These are phyloP conservation scores for Nesoenas mayeri DNA, from an alignment of 2,113 vertebrate species.

Conservation along the genomic window DNA sequence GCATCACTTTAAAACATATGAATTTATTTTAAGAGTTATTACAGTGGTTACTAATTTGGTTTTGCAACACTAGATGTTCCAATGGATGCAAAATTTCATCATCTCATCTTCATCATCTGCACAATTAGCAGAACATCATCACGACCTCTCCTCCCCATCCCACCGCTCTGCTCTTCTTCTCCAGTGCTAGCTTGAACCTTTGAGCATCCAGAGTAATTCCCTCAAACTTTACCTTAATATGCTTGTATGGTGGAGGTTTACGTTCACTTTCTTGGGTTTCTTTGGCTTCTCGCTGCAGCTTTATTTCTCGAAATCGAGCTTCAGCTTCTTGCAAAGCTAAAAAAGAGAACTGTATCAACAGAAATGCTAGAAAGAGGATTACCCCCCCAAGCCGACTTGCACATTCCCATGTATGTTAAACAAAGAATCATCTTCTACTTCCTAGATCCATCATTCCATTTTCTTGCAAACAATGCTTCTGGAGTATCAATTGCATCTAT, in stretches of 20 bases:
- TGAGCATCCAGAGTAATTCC: background rate
- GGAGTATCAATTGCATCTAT: background rate
- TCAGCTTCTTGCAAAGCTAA: conserved; percentile 93
- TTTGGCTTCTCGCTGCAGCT: conserved; percentile 90
- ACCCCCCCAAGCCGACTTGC: background rate
- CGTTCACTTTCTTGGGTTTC: conserved; percentile 92
- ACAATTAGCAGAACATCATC: background rate
- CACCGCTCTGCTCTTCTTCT: background rate
- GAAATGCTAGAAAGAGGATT: background rate
- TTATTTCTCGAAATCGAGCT: conserved; percentile 89
- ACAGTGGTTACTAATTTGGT: background rate
- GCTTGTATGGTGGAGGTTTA: conserved; percentile 95
- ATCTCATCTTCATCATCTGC: too few species aligned
- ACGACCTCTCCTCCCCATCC: background rate
- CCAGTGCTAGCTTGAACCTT: background rate
- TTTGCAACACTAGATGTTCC: background rate
- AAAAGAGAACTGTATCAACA: background rate
- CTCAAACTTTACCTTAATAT: conserved; percentile 86
- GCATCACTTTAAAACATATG: background rate
- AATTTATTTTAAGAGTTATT: background rate
- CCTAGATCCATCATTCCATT: background rate
- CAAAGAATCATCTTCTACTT: background rate
- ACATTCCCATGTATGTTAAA: background rate
- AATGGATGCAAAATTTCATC: background rate
- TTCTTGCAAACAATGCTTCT: background rate